Evolutionary conservation across 2,797 vertebrate species (phyloP).

Genomic region (Okamejei kenojei): DNA sequence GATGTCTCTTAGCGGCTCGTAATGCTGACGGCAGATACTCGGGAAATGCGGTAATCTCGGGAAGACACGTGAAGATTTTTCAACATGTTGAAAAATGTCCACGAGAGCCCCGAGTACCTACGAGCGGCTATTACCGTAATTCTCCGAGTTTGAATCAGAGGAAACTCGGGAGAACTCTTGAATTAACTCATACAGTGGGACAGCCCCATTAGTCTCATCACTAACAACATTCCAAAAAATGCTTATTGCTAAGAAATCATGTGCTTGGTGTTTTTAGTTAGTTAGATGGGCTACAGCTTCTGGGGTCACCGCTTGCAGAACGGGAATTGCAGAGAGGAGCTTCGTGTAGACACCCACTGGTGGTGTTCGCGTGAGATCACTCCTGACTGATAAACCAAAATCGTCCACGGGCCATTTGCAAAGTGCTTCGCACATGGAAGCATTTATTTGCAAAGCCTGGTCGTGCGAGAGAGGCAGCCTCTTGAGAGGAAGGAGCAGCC

Average conservation of each 20-base stretch:
- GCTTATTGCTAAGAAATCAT: neutral
- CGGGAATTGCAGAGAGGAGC: neutral
- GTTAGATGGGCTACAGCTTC: neutral
- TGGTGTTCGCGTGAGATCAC: neutral
- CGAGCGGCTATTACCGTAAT: too few relatives aligned
- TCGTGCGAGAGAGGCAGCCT: neutral
- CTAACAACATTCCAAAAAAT: neutral
- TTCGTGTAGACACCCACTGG: neutral
- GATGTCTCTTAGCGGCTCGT: too few relatives aligned
- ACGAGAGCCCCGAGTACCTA: too few relatives aligned
- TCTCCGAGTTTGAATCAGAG: too few relatives aligned
- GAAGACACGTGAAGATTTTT: too few relatives aligned
- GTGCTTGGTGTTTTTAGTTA: neutral
- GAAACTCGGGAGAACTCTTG: too few relatives aligned
- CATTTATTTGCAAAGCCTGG: constrained; percentile 18
- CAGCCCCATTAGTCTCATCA: neutral
- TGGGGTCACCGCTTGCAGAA: neutral
- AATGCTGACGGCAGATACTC: too few relatives aligned
- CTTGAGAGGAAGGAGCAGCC: neutral
- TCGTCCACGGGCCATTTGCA: neutral
- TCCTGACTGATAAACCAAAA: neutral
- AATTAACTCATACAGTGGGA: too few relatives aligned
- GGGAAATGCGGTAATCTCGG: too few relatives aligned
- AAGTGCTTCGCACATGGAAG: neutral
- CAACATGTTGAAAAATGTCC: too few relatives aligned